Evolutionary conservation across 2,113 vertebrate genomes (phyloP).

Genomic region (Epinephelus cyanopodus): DNA sequence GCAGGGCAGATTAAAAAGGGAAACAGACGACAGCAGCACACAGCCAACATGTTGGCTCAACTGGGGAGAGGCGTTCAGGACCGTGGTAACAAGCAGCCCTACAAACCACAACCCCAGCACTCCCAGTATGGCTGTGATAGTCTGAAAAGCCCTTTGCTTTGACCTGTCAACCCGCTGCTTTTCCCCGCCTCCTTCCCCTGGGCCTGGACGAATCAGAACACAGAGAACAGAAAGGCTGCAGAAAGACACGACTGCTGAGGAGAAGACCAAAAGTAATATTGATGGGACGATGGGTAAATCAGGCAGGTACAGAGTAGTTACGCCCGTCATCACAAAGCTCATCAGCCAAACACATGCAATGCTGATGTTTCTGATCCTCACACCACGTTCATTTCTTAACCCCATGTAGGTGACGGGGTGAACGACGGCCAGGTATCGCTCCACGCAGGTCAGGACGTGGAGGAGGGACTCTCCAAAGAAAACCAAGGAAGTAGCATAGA

Average conservation of each 20-base stretch:
- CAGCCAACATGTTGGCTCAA: accelerated
- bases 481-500: no score
- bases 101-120: background rate
- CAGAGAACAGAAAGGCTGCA: slow-evolving; percentile 36
- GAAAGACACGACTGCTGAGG: background rate
- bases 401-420: no score
- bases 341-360: no score
- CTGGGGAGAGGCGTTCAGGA: accelerated
- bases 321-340: no score
- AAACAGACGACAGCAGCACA: accelerated
- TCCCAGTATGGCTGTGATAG: background rate
- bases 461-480: no score
- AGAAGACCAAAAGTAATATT: accelerated
- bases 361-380: no score
- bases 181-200: background rate
- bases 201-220: slow-evolving; percentile 18
- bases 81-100: accelerated
- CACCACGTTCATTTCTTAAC: no score
- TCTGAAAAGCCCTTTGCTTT: slow-evolving; percentile 21
- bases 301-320: accelerated
- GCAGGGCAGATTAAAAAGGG: background rate
- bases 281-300: background rate
- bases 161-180: background rate
- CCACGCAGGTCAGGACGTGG: no score
- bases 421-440: no score